Percentiles rank a stretch among this genome's conserved stretches.
phyloP scores from a whole-genome alignment of 2,113 vertebrate genomes.

The Opisthocomus hoazin region DNA sequence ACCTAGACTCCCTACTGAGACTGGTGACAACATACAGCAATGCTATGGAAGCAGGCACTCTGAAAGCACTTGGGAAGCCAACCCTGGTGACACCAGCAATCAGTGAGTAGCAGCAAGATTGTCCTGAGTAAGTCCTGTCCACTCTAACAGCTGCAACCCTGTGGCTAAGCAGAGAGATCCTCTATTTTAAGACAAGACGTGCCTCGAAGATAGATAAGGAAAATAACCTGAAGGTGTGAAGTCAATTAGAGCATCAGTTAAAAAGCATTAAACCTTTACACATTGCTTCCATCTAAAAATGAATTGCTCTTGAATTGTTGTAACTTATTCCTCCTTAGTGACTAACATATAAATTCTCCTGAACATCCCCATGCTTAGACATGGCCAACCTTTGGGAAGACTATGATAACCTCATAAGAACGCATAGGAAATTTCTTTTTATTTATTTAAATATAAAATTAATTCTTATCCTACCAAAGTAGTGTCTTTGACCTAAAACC shows the following conservation, averaged over 20 bases:
- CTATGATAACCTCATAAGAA: neutral
- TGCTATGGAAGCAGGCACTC: neutral
- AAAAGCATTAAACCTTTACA: neutral
- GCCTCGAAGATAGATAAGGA: neutral
- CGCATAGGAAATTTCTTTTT: neutral
- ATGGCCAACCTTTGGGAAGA: neutral
- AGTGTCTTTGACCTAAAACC: neutral
- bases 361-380: neutral
- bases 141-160: neutral
- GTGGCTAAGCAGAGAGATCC: accelerated
- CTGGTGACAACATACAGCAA: neutral
- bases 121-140: neutral
- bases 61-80: neutral
- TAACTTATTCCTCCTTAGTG: neutral
- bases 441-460: neutral
- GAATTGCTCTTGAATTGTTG: neutral
- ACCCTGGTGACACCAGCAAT: neutral
- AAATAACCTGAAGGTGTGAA: neutral
- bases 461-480: neutral
- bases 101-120: neutral
- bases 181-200: neutral
- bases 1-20: neutral
- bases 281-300: neutral
- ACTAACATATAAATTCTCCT: neutral
- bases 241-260: neutral